Percentiles rank a stretch among this genome's conserved stretches.
phyloP scores from a whole-genome alignment of 2,888 invertebrate genomes.

The Ceratothoa steindachneri region DNA sequence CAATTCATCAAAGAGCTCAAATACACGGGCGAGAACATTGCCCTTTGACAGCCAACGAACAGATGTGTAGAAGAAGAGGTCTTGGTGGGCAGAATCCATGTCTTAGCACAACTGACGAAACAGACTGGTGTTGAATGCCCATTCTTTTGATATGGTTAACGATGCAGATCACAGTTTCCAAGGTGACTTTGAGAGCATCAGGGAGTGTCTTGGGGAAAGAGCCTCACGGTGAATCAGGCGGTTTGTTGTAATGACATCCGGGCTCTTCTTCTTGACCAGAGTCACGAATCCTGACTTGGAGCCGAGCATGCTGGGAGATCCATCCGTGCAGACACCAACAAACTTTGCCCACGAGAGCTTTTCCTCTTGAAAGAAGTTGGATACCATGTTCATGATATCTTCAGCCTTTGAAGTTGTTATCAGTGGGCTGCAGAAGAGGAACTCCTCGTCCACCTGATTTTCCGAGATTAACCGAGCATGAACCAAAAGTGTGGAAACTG shows the following conservation, averaged over 20 bases:
- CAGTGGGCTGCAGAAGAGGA: constrained; percentile 17
- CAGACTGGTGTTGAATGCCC: background rate
- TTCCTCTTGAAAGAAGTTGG: no score
- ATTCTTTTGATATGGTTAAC: background rate
- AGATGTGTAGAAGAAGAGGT: no score
- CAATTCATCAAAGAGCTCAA: no score
- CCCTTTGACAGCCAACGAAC: no score
- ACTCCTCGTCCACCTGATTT: no score
- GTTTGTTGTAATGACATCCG: no score
- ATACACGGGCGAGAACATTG: no score
- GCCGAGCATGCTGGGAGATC: background rate
- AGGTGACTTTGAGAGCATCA: background rate
- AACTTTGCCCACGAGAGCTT: no score
- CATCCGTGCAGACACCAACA: background rate
- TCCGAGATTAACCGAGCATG: background rate
- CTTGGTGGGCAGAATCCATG: no score
- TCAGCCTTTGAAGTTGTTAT: constrained; percentile 14
- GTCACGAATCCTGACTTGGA: background rate
- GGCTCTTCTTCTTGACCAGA: no score
- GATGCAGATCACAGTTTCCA: no score
- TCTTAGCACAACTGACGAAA: background rate
- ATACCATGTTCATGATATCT: no score
- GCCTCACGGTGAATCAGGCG: background rate
- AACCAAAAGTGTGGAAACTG: background rate
- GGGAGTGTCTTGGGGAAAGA: background rate